These are phyloP conservation scores for human (Homo sapiens) DNA, from an alignment of 2,113 vertebrate genomes.

Conservation along the genomic window GRCh38 chr7:36922001-36922500, in stretches of 20 bases:
- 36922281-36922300: slow-evolving; percentile 33
- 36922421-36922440: slow-evolving; percentile 80
- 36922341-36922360: slow-evolving; percentile 37
- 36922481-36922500: slow-evolving; percentile 76
- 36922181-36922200: background rate
- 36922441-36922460: slow-evolving; percentile 78
- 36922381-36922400: slow-evolving; percentile 76
- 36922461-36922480: slow-evolving; percentile 81
- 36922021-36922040: background rate
- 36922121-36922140: background rate
- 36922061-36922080: background rate
- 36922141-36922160: background rate
- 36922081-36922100: background rate
- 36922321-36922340: slow-evolving; percentile 65
- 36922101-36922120: background rate
- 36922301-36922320: background rate
- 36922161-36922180: background rate
- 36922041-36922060: background rate
- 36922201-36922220: background rate
- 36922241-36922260: slow-evolving; percentile 13
- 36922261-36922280: background rate
- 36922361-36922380: slow-evolving; percentile 51
- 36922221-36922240: background rate
- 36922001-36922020: background rate
- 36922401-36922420: slow-evolving; percentile 77